Base-by-base conservation (phyloP, 2,113 vertebrate species). In the Seriola dumerili region DNA sequence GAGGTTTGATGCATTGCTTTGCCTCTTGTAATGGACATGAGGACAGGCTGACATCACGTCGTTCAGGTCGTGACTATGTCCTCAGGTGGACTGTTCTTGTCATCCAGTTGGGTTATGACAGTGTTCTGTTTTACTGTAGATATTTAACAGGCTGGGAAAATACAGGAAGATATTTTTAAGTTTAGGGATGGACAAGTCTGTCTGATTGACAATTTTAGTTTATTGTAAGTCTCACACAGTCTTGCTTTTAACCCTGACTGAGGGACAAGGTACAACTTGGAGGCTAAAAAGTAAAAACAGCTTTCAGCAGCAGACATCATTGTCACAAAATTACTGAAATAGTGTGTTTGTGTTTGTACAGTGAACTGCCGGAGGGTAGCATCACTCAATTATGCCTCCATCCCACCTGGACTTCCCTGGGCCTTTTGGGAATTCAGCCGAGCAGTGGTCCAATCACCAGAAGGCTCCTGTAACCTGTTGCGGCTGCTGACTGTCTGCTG, bases 1-100 rank as follows among this genome's bases (percentile, higher is more conserved):
- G 57, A 59, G 70, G 29, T 42, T 52, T 90, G 86, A 87, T 90
- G 77, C 72, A 85, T 71, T 13, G 48, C 79, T 86, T 83, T 38
- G 62, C 25, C 29, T 83, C 13, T 5, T 72, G 54, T 23, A 80
- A 80, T 63, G 74, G 88, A 83, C 85, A 48, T 36, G 59, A 68
- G 74, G 88, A 83, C 85, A 54, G 40, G 64, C 62, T 77, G 87
- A 72, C 79, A 79, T 92, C 85, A 83, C 77, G 64, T 81, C 13
- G 14, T 72, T 69, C 4, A 46, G 76, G 63, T 74, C 36, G 0
- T 70, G 85, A 87, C 85, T 68, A 9, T 29, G 54, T 65, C 67
- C 46, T 63, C 16, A 81, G 62, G 25, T 64, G 63, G 83, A 84
- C 66, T 50, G 6, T 38, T 48, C 46, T 50, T 46, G 16, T 58